A percentile compares a stretch with the other conserved stretches of the same genome.
These are phyloP conservation scores for Anadara kagoshimensis DNA, from an alignment of 1,140 invertebrate species.

Conservation along the genomic window DNA sequence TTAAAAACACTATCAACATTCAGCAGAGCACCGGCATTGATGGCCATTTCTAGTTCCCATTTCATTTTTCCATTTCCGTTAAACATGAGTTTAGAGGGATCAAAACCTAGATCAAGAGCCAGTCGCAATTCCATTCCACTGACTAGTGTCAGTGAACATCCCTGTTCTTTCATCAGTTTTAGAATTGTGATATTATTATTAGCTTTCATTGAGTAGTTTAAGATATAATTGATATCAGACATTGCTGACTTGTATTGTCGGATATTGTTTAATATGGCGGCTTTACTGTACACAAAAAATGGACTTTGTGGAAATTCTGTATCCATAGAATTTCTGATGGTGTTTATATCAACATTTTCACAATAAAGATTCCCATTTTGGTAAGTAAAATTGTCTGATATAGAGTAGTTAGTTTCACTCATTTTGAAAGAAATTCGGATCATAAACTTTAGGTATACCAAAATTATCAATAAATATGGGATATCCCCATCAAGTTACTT, in stretches of 20 bases:
- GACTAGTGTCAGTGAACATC: constrained; percentile 65
- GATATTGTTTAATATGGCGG: constrained; percentile 59
- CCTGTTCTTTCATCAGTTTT: constrained; percentile 55
- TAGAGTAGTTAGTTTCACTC: background rate
- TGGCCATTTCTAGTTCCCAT: constrained; percentile 71
- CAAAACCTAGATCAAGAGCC: constrained; percentile 67
- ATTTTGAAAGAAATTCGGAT: no score
- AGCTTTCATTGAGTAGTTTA: constrained; percentile 71
- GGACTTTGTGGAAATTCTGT: constrained; percentile 42
- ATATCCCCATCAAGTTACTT: no score
- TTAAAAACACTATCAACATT: constrained; percentile 74
- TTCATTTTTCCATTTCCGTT: constrained; percentile 74
- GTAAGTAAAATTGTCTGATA: background rate
- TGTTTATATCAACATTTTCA: constrained; percentile 46
- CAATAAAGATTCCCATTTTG: constrained; percentile 45
- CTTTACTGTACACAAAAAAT: constrained; percentile 66
- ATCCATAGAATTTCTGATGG: constrained; percentile 28
- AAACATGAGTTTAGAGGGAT: constrained; percentile 61
- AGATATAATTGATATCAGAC: constrained; percentile 57
- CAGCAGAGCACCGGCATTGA: constrained; percentile 65
- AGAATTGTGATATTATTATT: constrained; percentile 70
- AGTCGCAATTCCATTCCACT: constrained; percentile 72
- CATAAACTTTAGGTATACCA: no score
- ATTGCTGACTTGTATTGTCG: constrained; percentile 60
- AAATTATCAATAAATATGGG: no score